A percentile compares a stretch with the other conserved stretches of the same genome.
Evolutionary conservation across 2,888 invertebrate genomes (phyloP).

Genomic region (Bombylius major): DNA sequence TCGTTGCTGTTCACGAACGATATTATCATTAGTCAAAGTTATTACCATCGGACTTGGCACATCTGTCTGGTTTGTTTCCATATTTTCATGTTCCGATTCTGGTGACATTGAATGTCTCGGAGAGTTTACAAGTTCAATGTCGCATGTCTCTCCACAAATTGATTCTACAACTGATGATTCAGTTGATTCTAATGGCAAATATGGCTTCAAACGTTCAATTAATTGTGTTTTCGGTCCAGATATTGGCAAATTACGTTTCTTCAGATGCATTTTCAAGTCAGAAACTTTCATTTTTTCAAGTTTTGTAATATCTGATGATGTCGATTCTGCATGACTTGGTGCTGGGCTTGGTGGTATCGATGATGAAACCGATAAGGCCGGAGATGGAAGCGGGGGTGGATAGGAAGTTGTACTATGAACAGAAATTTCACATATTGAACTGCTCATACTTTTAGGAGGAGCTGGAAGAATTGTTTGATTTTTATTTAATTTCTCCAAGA

Average conservation of each 20-base stretch:
- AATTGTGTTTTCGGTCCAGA: constrained; percentile 93
- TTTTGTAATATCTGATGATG: constrained; percentile 41
- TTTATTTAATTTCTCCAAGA: constrained; percentile 70
- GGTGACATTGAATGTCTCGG: constrained; percentile 22
- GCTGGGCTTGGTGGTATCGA: constrained; percentile 34
- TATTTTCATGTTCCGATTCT: constrained; percentile 29
- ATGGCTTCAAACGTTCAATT: constrained; percentile 79
- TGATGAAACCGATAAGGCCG: constrained; percentile 41
- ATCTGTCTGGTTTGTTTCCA: constrained; percentile 35
- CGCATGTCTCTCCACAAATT: constrained; percentile 30
- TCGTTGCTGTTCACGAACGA: constrained; percentile 70
- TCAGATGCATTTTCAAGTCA: constrained; percentile 87
- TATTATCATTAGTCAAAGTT: constrained; percentile 47
- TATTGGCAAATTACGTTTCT: constrained; percentile 84
- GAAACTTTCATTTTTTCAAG: constrained; percentile 94
- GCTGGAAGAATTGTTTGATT: constrained; percentile 70
- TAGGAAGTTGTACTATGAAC: constrained; percentile 14
- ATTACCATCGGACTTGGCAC: constrained; percentile 30
- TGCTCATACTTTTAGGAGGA: constrained; percentile 40
- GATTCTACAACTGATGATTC: constrained; percentile 40
- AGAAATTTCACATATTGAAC: neutral
- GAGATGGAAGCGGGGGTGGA: constrained; percentile 39
- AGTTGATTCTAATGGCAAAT: constrained; percentile 38
- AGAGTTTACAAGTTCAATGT: constrained; percentile 24
- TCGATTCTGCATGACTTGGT: constrained; percentile 30